These are phyloP conservation scores for Cosmia pyralina DNA, from an alignment of 2,888 invertebrate genomes.

Conservation along the genomic window DNA sequence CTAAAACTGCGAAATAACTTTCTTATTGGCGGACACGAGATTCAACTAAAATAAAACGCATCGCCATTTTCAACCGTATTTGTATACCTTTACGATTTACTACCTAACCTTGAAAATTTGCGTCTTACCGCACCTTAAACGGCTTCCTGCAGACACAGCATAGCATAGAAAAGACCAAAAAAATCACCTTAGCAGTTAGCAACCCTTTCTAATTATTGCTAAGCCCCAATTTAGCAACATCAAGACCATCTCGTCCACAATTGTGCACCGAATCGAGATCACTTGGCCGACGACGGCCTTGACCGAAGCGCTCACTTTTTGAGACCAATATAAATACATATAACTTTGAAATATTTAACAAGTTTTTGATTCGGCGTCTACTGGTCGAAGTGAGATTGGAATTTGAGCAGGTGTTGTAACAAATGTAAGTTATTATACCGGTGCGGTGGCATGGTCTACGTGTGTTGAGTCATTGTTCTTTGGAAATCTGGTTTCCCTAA, in stretches of 20 bases:
- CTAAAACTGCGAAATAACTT: too few species aligned
- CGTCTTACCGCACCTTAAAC: background rate
- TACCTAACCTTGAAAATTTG: too few species aligned
- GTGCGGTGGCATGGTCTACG: conserved; percentile 1
- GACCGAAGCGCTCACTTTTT: conserved; percentile 60
- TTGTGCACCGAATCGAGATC: conserved; percentile 50
- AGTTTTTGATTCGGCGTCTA: conserved; percentile 38
- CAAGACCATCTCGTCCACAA: conserved; percentile 39
- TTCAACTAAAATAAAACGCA: too few species aligned
- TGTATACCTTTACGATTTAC: too few species aligned
- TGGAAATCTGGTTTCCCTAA: background rate
- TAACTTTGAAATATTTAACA: conserved; percentile 48
- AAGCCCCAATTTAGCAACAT: conserved; percentile 24
- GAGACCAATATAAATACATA: conserved; percentile 32
- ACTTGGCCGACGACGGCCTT: conserved; percentile 56
- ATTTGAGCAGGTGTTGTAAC: conserved; percentile 37
- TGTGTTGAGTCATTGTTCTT: conserved; percentile 3
- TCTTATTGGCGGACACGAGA: too few species aligned
- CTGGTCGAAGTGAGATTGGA: conserved; percentile 26
- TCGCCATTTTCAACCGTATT: too few species aligned
- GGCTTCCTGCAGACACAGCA: too few species aligned
- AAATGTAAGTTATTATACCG: background rate
- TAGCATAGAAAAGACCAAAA: background rate
- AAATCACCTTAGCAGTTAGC: background rate
- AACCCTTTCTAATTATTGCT: conserved; percentile 25